phyloP scores from a whole-genome alignment of 2,113 vertebrate genomes.

The Aspiorhynchus laticeps region DNA sequence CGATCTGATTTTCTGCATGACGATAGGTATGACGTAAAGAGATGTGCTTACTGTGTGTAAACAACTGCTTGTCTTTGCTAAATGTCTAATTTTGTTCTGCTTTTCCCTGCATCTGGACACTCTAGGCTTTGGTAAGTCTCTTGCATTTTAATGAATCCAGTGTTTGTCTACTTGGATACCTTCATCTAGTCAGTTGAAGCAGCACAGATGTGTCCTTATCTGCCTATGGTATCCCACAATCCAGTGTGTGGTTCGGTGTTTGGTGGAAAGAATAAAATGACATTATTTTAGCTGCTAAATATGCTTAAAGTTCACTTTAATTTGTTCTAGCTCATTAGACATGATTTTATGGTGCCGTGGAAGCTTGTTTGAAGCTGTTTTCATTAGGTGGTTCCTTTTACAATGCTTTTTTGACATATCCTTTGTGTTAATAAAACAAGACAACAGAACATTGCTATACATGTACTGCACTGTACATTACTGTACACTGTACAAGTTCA shows the following conservation, averaged over 20 bases:
- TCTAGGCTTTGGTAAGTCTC: slow-evolving; percentile 40
- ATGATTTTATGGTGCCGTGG: neutral
- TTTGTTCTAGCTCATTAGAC: neutral
- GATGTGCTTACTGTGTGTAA: slow-evolving; percentile 56
- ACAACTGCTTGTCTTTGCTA: slow-evolving; percentile 62
- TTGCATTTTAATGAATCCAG: neutral
- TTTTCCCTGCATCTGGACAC: neutral
- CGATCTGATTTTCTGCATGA: slow-evolving; percentile 72
- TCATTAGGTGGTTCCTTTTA: neutral
- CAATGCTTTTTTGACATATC: neutral
- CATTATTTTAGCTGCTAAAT: neutral
- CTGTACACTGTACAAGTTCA: too few relatives aligned
- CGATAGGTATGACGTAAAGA: slow-evolving; percentile 67
- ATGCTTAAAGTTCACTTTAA: neutral
- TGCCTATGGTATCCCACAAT: neutral
- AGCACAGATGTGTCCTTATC: neutral
- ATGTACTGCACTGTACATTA: neutral
- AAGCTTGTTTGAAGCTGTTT: neutral
- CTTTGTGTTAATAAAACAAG: too few relatives aligned
- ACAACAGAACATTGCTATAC: too few relatives aligned
- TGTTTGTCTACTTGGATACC: neutral
- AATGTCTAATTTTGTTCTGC: neutral
- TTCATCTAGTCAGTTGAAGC: neutral
- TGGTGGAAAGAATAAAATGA: neutral
- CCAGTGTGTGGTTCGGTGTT: neutral